Evolutionary conservation across 2,888 invertebrate species (phyloP).

Genomic region (Andrena fulva): DNA sequence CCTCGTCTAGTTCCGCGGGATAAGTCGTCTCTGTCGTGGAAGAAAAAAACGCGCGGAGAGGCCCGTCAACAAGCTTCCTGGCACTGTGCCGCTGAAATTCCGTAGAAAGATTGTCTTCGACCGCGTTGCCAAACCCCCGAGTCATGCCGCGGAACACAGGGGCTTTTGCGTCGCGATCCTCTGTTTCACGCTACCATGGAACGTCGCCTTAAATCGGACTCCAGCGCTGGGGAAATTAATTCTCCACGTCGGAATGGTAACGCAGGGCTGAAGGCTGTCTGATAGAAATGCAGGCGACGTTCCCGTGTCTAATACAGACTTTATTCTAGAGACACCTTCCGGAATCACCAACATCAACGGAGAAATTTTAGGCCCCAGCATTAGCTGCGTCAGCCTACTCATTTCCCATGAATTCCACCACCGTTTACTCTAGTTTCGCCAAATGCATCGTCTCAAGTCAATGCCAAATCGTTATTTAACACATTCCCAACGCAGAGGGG

Average conservation of each 20-base stretch:
- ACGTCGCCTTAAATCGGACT: not conserved
- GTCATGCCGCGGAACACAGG: conserved; percentile 44
- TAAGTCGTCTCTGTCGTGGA: conserved; percentile 42
- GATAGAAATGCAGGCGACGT: not conserved
- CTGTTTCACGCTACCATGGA: not conserved
- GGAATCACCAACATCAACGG: too few species aligned
- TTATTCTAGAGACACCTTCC: too few species aligned
- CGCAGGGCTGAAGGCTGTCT: not conserved
- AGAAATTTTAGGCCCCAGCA: too few species aligned
- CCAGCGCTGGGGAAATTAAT: conserved; percentile 30
- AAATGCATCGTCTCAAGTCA: too few species aligned
- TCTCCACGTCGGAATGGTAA: conserved; percentile 11
- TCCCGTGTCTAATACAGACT: too few species aligned
- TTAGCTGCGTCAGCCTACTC: too few species aligned
- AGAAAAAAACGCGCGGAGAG: conserved; percentile 38
- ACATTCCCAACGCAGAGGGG: too few species aligned
- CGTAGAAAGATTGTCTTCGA: conserved; percentile 55
- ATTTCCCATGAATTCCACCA: too few species aligned
- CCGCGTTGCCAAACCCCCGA: conserved; percentile 50
- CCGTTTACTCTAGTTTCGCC: too few species aligned
- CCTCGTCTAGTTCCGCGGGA: conserved; percentile 36
- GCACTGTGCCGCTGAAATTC: conserved; percentile 70
- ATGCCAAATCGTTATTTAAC: too few species aligned
- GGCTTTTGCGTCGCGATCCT: conserved; percentile 7
- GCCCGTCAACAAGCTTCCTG: conserved; percentile 73